phyloP scores from a whole-genome alignment of 2,888 invertebrate species.

The Agrochola macilenta region DNA sequence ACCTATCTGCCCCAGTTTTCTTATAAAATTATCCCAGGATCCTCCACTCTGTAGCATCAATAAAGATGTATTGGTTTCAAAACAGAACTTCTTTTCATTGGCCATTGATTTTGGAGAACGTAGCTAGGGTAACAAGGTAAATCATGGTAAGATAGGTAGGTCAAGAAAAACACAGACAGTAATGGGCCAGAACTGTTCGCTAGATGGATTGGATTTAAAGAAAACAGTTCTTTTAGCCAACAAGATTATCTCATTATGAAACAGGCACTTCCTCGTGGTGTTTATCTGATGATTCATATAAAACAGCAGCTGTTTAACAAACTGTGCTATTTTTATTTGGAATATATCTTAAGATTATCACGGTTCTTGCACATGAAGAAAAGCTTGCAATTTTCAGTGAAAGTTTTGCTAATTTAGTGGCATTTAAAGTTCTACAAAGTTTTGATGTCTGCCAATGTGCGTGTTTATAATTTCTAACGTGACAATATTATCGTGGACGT shows the following conservation, averaged over 20 bases:
- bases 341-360: conserved; percentile 15
- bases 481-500: neutral
- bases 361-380: neutral
- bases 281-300: conserved; percentile 47
- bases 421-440: neutral
- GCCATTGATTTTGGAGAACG: neutral
- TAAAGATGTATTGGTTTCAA: neutral
- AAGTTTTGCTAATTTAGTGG: neutral
- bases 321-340: conserved; percentile 36
- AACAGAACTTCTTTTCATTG: neutral
- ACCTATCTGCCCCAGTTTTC: neutral
- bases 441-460: neutral
- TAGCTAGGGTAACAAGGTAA: neutral
- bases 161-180: neutral
- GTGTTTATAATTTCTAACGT: neutral
- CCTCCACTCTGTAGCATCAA: neutral
- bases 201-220: conserved; percentile 1
- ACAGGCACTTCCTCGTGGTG: conserved; percentile 27
- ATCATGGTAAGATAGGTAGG: neutral
- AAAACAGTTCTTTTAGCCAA: conserved; percentile 17
- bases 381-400: neutral
- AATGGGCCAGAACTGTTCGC: neutral
- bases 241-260: conserved; percentile 29
- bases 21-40: neutral
- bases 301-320: conserved; percentile 29